phyloP scores from a whole-genome alignment of 1,140 invertebrate species.

The Berghia stephanieae region DNA sequence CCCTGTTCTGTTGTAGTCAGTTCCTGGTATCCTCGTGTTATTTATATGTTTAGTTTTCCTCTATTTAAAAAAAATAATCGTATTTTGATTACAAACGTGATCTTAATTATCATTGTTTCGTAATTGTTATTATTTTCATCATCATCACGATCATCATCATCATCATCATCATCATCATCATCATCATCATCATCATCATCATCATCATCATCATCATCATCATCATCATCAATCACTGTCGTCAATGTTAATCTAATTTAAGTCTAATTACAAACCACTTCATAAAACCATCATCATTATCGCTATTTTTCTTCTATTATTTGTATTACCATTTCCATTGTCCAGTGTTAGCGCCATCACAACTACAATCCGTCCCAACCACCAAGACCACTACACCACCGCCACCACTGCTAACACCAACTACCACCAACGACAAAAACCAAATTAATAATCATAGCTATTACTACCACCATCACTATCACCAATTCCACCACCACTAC shows the following conservation, averaged over 20 bases:
- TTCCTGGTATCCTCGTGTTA: too few relatives aligned
- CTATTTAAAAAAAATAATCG: too few relatives aligned
- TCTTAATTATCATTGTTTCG: too few relatives aligned
- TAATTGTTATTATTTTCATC: conserved; percentile 23
- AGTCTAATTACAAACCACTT: background rate
- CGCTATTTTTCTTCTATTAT: background rate
- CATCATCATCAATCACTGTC: conserved; percentile 15
- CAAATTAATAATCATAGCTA: too few relatives aligned
- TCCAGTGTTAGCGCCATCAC: background rate
- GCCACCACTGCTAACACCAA: background rate
- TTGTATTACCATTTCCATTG: background rate
- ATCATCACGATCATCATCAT: conserved; percentile 31
- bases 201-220: conserved; percentile 32
- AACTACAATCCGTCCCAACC: background rate
- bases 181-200: conserved; percentile 33
- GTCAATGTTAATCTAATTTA: background rate
- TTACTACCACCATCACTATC: too few relatives aligned
- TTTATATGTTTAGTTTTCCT: too few relatives aligned
- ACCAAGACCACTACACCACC: background rate
- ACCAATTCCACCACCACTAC: too few relatives aligned
- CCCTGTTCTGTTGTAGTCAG: too few relatives aligned
- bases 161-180: conserved; percentile 32
- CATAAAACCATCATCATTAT: background rate
- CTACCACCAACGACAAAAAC: too few relatives aligned
- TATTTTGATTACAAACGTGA: too few relatives aligned